Conservation (phyloP, 1,140 invertebrate species). For the Drosophila fuyamai region DNA sequence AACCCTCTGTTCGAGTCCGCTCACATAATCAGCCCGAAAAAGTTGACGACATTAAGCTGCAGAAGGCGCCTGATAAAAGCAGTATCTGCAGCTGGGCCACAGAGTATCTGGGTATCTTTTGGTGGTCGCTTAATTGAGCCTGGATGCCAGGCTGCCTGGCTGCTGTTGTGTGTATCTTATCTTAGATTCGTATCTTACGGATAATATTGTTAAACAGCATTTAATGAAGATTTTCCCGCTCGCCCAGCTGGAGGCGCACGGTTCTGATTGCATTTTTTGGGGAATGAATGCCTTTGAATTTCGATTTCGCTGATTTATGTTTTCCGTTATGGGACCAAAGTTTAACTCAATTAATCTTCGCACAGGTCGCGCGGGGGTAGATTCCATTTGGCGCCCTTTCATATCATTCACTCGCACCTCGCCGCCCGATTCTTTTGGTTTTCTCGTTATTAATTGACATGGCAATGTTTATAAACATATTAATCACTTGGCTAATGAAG, state of each 20-base stretch:
- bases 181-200: slow-evolving; percentile 75
- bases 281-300: slow-evolving; percentile 37
- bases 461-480: slow-evolving; percentile 82
- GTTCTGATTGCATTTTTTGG: slow-evolving; percentile 47
- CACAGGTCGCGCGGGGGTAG: slow-evolving; percentile 26
- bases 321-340: slow-evolving; percentile 54
- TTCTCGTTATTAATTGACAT: slow-evolving; percentile 76
- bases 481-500: slow-evolving; percentile 79
- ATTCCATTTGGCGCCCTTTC: slow-evolving; percentile 67
- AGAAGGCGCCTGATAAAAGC: slow-evolving; percentile 66
- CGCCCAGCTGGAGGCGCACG: slow-evolving; percentile 54
- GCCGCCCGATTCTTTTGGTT: slow-evolving; percentile 14
- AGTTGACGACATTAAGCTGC: slow-evolving; percentile 78
- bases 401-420: slow-evolving; percentile 33
- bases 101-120: slow-evolving; percentile 52
- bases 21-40: slow-evolving; percentile 52
- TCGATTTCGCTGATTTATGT: slow-evolving; percentile 56
- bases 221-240: slow-evolving; percentile 79
- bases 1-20: background rate
- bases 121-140: slow-evolving; percentile 77
- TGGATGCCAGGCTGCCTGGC: slow-evolving; percentile 18
- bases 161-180: slow-evolving; percentile 66
- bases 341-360: slow-evolving; percentile 50
- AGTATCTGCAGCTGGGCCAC: slow-evolving; percentile 38
- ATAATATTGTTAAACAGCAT: slow-evolving; percentile 80